Evolutionary conservation across 1,140 invertebrate species (phyloP).

Genomic region (Theocolax elegans): DNA sequence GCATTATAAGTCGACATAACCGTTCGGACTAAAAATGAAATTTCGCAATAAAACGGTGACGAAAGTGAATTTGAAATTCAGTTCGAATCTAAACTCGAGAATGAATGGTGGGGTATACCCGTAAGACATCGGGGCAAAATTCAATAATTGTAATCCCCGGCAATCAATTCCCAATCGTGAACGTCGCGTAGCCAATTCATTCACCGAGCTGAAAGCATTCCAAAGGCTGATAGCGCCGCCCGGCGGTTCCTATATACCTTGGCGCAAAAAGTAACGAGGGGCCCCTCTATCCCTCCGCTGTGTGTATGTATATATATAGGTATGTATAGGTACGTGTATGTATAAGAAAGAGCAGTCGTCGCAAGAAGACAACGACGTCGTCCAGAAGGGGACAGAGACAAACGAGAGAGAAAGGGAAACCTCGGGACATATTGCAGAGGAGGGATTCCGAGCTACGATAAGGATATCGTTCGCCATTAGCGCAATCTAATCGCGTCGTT

Average conservation of each 20-base stretch:
- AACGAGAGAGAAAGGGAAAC: conserved; percentile 19
- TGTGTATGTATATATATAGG: too few relatives aligned
- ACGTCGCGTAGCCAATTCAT: conserved; percentile 31
- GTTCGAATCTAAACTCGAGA: too few relatives aligned
- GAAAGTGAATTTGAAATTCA: too few relatives aligned
- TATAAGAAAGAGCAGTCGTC: background rate
- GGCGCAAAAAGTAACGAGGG: conserved; percentile 38
- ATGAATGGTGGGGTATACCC: too few relatives aligned
- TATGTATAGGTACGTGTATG: background rate
- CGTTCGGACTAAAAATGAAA: too few relatives aligned
- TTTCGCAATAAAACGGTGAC: too few relatives aligned
- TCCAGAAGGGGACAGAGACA: conserved; percentile 4
- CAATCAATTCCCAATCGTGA: conserved; percentile 31
- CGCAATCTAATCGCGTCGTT: conserved; percentile 59
- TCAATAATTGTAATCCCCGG: conserved; percentile 31
- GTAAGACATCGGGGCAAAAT: conserved; percentile 15
- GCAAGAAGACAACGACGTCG: background rate
- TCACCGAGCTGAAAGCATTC: conserved; percentile 22
- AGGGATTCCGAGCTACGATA: conserved; percentile 47
- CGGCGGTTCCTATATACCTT: too few relatives aligned
- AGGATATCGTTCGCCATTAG: conserved; percentile 60
- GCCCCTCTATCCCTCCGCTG: too few relatives aligned
- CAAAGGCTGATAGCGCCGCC: background rate
- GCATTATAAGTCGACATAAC: too few relatives aligned
- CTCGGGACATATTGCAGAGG: conserved; percentile 41